Conservation (phyloP, 2,888 invertebrate genomes). For the Chloroclysta siterata region DNA sequence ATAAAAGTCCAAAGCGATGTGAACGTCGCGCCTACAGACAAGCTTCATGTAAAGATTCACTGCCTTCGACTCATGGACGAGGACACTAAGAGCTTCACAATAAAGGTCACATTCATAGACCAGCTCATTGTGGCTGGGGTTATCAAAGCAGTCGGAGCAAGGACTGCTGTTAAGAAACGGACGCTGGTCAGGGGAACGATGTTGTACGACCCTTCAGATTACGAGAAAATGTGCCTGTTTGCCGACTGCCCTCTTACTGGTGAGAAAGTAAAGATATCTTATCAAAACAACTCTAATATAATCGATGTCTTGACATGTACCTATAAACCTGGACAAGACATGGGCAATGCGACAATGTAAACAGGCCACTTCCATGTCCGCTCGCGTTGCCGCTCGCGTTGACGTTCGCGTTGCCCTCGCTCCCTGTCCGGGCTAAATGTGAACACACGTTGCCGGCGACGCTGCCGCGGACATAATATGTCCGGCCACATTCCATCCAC, state of each 20-base stretch:
- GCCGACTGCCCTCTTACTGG: constrained; percentile 71
- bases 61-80: constrained; percentile 57
- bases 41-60: constrained; percentile 55
- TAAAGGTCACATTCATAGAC: constrained; percentile 65
- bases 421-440: too few relatives aligned
- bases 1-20: constrained; percentile 42
- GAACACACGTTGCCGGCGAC: too few relatives aligned
- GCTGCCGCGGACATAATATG: too few relatives aligned
- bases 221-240: constrained; percentile 70
- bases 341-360: too few relatives aligned
- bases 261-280: constrained; percentile 39
- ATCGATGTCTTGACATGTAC: too few relatives aligned
- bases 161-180: constrained; percentile 39
- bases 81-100: constrained; percentile 47
- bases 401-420: too few relatives aligned
- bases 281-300: too few relatives aligned
- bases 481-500: too few relatives aligned
- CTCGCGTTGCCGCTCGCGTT: too few relatives aligned
- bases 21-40: constrained; percentile 51
- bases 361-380: too few relatives aligned
- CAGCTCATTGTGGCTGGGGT: constrained; percentile 57
- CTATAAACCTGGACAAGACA: too few relatives aligned
- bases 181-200: constrained; percentile 56
- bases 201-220: constrained; percentile 72
- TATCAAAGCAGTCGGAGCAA: constrained; percentile 54